These are phyloP conservation scores for Tetragonula carbonaria DNA, from an alignment of 2,888 invertebrate genomes.

Conservation along the genomic window DNA sequence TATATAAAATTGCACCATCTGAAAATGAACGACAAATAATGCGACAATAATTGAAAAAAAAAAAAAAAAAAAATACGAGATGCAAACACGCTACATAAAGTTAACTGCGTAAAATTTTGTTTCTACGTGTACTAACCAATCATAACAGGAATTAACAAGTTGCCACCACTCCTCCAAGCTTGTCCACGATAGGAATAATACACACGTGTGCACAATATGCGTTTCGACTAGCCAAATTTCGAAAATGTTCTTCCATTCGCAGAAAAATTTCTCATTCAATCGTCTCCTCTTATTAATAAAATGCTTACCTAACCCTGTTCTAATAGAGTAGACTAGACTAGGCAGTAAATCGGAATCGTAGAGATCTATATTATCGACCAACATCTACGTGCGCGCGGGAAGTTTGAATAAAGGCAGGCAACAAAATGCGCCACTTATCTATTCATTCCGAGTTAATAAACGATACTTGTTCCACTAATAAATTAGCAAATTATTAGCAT, in stretches of 20 bases:
- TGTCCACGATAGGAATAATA: not conserved
- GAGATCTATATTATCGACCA: constrained; percentile 49
- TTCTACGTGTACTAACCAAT: constrained; percentile 5
- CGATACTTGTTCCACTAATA: constrained; percentile 26
- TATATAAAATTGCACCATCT: not conserved
- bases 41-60: too few relatives aligned
- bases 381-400: constrained; percentile 29
- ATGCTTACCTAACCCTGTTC: constrained; percentile 6
- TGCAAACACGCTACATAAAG: not conserved
- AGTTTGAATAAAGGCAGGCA: constrained; percentile 27
- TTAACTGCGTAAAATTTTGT: not conserved
- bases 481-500: constrained; percentile 44
- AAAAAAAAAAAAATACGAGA: not conserved
- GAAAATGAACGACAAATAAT: not conserved
- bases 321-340: not conserved
- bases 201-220: not conserved
- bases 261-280: not conserved
- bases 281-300: too few relatives aligned
- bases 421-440: not conserved
- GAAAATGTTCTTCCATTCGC: not conserved
- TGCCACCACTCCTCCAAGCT: not conserved
- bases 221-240: not conserved
- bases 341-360: constrained; percentile 3
- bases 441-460: constrained; percentile 28
- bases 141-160: constrained; percentile 9